Percentiles rank a stretch among this genome's conserved stretches.
Evolutionary conservation across 2,888 invertebrate genomes (phyloP).

Genomic region (Acleris holmiana): DNA sequence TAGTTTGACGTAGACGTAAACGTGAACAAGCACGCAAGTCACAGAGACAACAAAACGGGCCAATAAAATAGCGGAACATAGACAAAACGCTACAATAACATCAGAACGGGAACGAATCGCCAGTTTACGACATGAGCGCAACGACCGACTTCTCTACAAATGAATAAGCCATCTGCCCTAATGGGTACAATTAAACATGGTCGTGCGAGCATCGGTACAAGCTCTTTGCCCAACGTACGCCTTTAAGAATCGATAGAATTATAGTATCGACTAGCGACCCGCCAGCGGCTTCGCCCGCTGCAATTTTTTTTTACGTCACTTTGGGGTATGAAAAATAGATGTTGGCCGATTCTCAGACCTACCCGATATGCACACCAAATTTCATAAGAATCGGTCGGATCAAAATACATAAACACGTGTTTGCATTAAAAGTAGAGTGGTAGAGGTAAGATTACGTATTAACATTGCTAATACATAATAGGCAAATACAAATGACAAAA

Average conservation of each 20-base stretch:
- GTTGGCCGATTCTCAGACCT: no score
- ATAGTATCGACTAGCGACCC: slow-evolving; percentile 43
- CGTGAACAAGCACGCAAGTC: slow-evolving; percentile 59
- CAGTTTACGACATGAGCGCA: slow-evolving; percentile 82
- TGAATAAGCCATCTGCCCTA: slow-evolving; percentile 85
- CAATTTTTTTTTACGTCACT: no score
- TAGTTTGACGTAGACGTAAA: slow-evolving; percentile 58
- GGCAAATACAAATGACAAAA: no score
- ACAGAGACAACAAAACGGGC: slow-evolving; percentile 76
- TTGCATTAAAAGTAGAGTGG: no score
- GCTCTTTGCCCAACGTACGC: slow-evolving; percentile 64
- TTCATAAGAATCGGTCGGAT: no score
- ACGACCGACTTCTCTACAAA: slow-evolving; percentile 83
- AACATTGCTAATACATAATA: no score
- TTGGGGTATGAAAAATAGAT: no score
- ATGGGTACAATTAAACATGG: slow-evolving; percentile 83
- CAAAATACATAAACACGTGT: no score
- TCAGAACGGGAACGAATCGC: slow-evolving; percentile 83
- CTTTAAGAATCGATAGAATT: slow-evolving; percentile 58
- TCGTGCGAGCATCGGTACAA: slow-evolving; percentile 61
- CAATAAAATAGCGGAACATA: slow-evolving; percentile 82
- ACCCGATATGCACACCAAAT: no score
- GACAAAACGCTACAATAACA: slow-evolving; percentile 85
- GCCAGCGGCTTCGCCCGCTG: no score
- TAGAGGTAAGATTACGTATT: no score